phyloP scores from a whole-genome alignment of 2,888 invertebrate species.

The Drosophila borborema region DNA sequence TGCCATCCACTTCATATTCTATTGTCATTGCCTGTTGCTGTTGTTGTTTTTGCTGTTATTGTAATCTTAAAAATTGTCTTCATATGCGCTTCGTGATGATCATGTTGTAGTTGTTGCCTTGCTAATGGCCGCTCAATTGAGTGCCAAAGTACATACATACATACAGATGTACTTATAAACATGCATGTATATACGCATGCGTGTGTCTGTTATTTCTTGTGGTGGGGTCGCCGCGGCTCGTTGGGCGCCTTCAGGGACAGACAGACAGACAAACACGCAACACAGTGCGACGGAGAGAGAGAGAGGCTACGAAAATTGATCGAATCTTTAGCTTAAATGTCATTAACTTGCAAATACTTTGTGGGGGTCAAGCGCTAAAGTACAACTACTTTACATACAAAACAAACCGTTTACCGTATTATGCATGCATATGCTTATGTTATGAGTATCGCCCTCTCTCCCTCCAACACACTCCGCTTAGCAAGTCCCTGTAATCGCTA shows the following conservation, averaged over 20 bases:
- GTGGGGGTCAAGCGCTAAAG: constrained; percentile 40
- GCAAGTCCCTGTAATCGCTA: constrained; percentile 30
- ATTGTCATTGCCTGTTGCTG: constrained; percentile 67
- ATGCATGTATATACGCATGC: background rate
- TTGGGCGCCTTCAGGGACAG: constrained; percentile 46
- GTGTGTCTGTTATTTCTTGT: constrained; percentile 42
- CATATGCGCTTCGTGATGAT: constrained; percentile 51
- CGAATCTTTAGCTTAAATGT: constrained; percentile 46
- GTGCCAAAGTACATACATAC: constrained; percentile 73
- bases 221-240: constrained; percentile 57
- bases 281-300: background rate
- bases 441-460: background rate
- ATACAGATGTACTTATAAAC: background rate
- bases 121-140: constrained; percentile 79
- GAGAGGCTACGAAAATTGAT: constrained; percentile 26
- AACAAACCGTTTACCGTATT: constrained; percentile 27
- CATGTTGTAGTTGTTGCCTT: constrained; percentile 62
- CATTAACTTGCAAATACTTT: constrained; percentile 48
- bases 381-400: constrained; percentile 19
- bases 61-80: constrained; percentile 81
- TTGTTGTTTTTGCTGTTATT: constrained; percentile 54
- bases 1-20: constrained; percentile 73
- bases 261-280: background rate
- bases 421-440: constrained; percentile 2
- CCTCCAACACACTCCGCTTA: background rate